Conservation (phyloP, 1,140 invertebrate species). For the Maconellicoccus hirsutus region DNA sequence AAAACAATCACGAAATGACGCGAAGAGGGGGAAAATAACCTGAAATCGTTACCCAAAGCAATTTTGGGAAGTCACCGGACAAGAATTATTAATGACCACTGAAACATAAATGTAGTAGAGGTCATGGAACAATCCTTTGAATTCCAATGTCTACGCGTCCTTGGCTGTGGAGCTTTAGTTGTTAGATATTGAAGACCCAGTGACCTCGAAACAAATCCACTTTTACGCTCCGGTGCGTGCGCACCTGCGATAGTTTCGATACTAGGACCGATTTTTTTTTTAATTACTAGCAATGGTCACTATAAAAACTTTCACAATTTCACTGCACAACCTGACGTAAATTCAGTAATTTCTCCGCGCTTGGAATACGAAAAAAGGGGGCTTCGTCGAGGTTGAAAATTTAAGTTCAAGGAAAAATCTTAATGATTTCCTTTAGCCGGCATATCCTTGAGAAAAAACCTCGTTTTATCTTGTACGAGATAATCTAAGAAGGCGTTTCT, state of each 20-base stretch:
- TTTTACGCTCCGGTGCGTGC: conserved; percentile 14
- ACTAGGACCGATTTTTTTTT: conserved; percentile 4
- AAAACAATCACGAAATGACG: too few species aligned
- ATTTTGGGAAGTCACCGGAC: conserved; percentile 2
- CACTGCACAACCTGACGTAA: conserved; percentile 13
- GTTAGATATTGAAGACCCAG: conserved; percentile 17
- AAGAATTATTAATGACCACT: conserved; percentile 5
- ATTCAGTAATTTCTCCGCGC: conserved; percentile 19
- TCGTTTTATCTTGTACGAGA: too few species aligned
- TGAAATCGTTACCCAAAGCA: background rate
- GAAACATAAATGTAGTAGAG: background rate
- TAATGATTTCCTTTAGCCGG: too few species aligned
- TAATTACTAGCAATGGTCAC: conserved; percentile 17
- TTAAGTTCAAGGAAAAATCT: too few species aligned
- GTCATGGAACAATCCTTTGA: conserved; percentile 21
- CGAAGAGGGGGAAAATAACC: too few species aligned
- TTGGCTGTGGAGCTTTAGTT: conserved; percentile 12
- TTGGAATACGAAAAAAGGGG: too few species aligned
- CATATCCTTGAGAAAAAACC: too few species aligned
- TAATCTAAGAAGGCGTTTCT: too few species aligned
- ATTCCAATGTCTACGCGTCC: conserved; percentile 19
- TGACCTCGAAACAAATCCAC: conserved; percentile 20
- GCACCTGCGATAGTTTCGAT: conserved; percentile 20
- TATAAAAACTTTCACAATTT: conserved; percentile 17
- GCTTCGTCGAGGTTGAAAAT: too few species aligned